Evolutionary conservation across 2,113 vertebrate species (phyloP).

Genomic region (Coptodon bakossiorum): DNA sequence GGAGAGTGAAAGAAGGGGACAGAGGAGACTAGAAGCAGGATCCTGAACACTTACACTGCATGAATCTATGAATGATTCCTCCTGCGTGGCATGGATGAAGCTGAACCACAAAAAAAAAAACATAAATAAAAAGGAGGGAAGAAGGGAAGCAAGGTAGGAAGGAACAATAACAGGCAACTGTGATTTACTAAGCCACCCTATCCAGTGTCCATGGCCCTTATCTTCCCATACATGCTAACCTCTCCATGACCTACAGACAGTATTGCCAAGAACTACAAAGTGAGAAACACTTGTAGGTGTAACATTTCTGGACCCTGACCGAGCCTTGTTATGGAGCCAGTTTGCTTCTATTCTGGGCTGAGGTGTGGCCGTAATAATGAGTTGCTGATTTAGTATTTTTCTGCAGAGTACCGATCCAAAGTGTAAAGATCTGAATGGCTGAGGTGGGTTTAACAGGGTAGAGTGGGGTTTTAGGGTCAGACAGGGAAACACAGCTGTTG

Average conservation of each 20-base stretch:
- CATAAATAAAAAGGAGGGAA: background rate
- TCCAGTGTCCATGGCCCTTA: background rate
- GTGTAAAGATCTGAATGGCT: constrained; percentile 17
- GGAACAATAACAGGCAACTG: background rate
- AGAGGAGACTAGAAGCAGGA: background rate
- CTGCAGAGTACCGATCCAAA: background rate
- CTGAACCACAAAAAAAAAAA: background rate
- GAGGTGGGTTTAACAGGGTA: constrained; percentile 15
- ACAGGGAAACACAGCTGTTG: constrained; percentile 5
- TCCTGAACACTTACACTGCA: background rate
- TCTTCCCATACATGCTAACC: background rate
- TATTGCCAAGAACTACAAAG: background rate
- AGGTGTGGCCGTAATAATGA: constrained; percentile 41
- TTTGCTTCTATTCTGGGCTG: constrained; percentile 32
- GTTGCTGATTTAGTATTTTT: constrained; percentile 42
- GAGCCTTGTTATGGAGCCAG: constrained; percentile 11
- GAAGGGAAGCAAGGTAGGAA: constrained; percentile 8
- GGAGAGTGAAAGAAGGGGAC: background rate
- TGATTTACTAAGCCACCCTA: constrained; percentile 1
- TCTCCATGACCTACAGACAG: constrained; percentile 3
- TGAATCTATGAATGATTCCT: constrained; percentile 1
- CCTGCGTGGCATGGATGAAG: constrained; percentile 10
- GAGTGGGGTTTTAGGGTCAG: constrained; percentile 18
- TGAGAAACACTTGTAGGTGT: constrained; percentile 40
- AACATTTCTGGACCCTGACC: constrained; percentile 29